Evolutionary conservation across 2,888 invertebrate species (phyloP), one percentile per base, ranked within the genome.

Genomic region (Ochropacha duplaris): DNA sequence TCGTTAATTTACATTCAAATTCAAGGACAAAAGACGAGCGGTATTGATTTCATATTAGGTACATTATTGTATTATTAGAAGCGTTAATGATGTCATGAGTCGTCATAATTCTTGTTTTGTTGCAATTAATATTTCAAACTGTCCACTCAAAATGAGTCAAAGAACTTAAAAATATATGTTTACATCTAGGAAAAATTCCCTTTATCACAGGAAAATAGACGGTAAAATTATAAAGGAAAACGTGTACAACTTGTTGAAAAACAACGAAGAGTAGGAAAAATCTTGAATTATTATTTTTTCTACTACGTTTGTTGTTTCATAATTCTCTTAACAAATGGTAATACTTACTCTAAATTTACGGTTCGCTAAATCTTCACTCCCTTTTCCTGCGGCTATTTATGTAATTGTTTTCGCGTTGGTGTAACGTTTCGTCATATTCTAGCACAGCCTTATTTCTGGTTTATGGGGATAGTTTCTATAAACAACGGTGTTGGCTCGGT

Each of bases 401-500:
- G 26, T 24, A 44, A 44, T 54, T 44, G 39, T 54, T 24, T 24
- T 44, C 16, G 39, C 26, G 16, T 54, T 14, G 22, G 44, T 16
- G 39, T 26, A 16, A 28, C 24, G 39, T 54, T 22, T 51, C 49
- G 54, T 54, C 62, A 62, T 68, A 69, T 62, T 63, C 65, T 74
- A 71, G 67, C 73, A 66, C 65, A 66, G 71, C 71, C 75, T 77
- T 81, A 81, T 67, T 60, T 69, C 66, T 61, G 68, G 68, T 79
- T 78, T 84, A 84, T 79, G 72, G 79, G 77, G 75, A 72, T 71
- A 71, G 72, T 57, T 72, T 73, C 64, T 76, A 79, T 88, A 88
- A 84, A 88, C 87, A 88, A 83, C 78, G 69, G 66, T 64, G 66
- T 72, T 88, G 86, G 89, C 84, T 70, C 60, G 60, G 64, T 68